Percentiles rank a stretch among this genome's conserved stretches.
Evolutionary conservation across 1,140 invertebrate genomes (phyloP).

Genomic region (Drosophila triauraria): DNA sequence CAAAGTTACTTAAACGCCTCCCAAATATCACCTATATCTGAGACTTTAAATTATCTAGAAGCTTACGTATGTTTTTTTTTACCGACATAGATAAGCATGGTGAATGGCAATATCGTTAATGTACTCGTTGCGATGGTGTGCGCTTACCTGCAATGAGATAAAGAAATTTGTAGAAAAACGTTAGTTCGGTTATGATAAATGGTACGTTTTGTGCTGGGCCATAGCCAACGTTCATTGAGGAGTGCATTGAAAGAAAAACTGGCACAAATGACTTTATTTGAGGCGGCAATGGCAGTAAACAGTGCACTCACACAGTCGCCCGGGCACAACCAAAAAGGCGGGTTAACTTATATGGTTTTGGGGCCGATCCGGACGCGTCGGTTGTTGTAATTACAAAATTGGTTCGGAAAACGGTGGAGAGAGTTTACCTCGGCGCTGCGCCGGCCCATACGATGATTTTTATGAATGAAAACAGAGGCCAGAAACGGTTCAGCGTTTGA

Average conservation of each 20-base stretch:
- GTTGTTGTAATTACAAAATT: constrained; percentile 79
- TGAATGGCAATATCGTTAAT: constrained; percentile 53
- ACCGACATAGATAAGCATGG: constrained; percentile 67
- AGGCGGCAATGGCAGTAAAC: constrained; percentile 20
- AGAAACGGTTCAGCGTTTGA: constrained; percentile 45
- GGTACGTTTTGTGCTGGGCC: constrained; percentile 29
- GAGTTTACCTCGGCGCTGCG: constrained; percentile 29
- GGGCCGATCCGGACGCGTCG: constrained; percentile 43
- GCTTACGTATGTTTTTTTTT: constrained; percentile 51
- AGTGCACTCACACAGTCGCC: constrained; percentile 6
- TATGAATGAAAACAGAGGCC: constrained; percentile 74
- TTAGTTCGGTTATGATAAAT: constrained; percentile 52
- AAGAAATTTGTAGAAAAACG: constrained; percentile 45
- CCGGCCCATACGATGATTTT: constrained; percentile 51
- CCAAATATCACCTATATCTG: constrained; percentile 32
- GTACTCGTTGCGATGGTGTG: constrained; percentile 24
- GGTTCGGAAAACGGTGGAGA: constrained; percentile 40
- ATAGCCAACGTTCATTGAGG: constrained; percentile 40
- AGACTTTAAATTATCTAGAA: constrained; percentile 33
- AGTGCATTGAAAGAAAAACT: constrained; percentile 62
- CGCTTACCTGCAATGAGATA: constrained; percentile 75
- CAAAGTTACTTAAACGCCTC: constrained; percentile 11
- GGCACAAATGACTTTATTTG: constrained; percentile 75
- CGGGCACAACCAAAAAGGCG: constrained; percentile 53
- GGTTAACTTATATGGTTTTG: constrained; percentile 59